Evolutionary conservation across 1,140 invertebrate genomes (phyloP), one percentile per base, ranked within the genome.

Genomic region (Drosophila murphyi): DNA sequence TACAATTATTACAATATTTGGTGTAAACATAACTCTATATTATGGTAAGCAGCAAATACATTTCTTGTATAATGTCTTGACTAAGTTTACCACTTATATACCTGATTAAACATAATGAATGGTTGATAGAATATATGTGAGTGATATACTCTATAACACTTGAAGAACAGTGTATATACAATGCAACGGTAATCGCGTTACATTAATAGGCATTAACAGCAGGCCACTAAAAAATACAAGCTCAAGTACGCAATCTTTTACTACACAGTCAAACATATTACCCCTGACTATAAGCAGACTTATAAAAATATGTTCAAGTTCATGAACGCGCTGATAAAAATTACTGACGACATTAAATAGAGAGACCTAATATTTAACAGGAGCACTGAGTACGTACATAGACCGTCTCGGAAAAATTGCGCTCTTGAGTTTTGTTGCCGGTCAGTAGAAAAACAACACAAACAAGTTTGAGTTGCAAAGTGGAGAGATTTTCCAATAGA

Each of bases 301-400:
- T 61, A 35, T 54, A n/a, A 56, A 54, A 69, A 71, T 41, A 47
- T 62, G 37, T 52, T 51, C 52, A 55, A 52, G 59, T 54, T 41
- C 50, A 39, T n/a, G 60, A 35, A 43, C 32, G 59, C 59, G 57
- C 48, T 43, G 57, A 70, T 43, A 68, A 68, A 73, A 73, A 60
- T 60, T 68, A 73, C 71, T 32, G 31, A 41, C 20, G 51, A 59
- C 70, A 55, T 28, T 3, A 47, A 43, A 52, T 32, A 65, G 62
- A 35, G 37, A 32, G 61, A 50, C 20, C 39, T 2, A 10, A 52
- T 45, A 65, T 61, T 39, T 43, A 71, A 80, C 80, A 83, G 80
- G 80, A 79, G 80, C 69, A 79, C 75, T 80, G 80, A 79, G 80
- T 73, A 79, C 75, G 80, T 83, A 55, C 80, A 82, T 83, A 83